Percentiles rank a stretch among this genome's conserved stretches.
These are phyloP conservation scores for Hypocryptadius cinnamomeus DNA, from an alignment of 2,113 vertebrate species.

Conservation along the genomic window DNA sequence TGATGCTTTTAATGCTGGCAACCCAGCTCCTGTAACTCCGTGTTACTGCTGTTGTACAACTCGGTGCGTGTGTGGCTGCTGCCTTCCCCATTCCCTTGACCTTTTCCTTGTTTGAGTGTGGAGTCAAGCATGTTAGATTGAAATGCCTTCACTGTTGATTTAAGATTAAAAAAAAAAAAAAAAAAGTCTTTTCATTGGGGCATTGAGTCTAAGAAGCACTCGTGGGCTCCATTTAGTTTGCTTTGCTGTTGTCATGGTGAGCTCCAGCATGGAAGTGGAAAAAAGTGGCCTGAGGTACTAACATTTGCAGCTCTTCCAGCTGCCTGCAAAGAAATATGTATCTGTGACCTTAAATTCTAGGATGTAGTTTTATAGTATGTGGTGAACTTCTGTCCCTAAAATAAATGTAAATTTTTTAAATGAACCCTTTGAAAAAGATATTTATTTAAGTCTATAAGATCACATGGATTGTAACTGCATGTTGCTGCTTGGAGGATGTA, in stretches of 20 bases:
- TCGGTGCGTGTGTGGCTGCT: not conserved
- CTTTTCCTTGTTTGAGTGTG: constrained; percentile 1
- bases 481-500: not conserved
- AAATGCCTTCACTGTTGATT: constrained; percentile 25
- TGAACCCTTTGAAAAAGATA: not conserved
- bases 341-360: not conserved
- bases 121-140: not conserved
- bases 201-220: not conserved
- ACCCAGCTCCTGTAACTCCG: not conserved
- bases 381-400: not conserved
- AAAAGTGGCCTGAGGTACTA: constrained; percentile 9
- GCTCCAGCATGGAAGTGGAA: not conserved
- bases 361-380: not conserved
- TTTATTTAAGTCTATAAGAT: not conserved
- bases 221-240: not conserved
- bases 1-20: not conserved
- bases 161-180: not conserved
- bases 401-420: not conserved
- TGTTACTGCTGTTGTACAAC: not conserved
- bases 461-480: not conserved
- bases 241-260: constrained; percentile 36
- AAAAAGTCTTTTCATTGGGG: not conserved
- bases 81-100: not conserved
- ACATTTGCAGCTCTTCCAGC: constrained; percentile 25
- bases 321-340: not conserved